Conservation (phyloP, 2,113 vertebrate genomes). For the Euleptes europaea region DNA sequence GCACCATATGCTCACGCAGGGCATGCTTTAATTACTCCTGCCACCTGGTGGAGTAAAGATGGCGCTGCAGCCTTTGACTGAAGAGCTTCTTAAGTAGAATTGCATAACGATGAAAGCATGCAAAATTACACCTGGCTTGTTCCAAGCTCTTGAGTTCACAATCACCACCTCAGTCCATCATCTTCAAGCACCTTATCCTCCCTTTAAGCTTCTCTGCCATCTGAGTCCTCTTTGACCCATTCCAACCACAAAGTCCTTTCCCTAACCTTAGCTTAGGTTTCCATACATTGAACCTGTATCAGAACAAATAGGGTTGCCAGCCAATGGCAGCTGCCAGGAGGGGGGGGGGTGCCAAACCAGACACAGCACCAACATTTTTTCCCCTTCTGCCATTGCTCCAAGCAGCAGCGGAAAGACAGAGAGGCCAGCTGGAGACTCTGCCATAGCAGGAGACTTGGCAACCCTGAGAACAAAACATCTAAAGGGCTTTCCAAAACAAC, state of each 20-base stretch:
- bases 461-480: background rate
- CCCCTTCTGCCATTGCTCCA: no score
- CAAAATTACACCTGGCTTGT: rapidly evolving
- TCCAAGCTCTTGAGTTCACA: rapidly evolving
- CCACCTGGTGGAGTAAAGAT: conserved; percentile 8
- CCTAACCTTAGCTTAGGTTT: background rate
- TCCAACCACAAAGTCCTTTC: background rate
- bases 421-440: no score
- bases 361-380: no score
- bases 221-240: background rate
- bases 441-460: no score
- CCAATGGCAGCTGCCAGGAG: no score
- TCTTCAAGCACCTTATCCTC: background rate
- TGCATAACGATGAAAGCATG: background rate
- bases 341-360: no score
- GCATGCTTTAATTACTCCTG: conserved; percentile 10
- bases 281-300: no score
- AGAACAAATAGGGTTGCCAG: no score
- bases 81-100: no score
- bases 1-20: background rate
- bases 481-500: background rate
- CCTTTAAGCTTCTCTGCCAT: background rate
- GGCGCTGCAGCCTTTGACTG: background rate
- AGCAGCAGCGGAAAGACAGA: no score
- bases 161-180: background rate